Evolutionary conservation across 2,888 invertebrate genomes (phyloP), one percentile per base, ranked within the genome.

Genomic region (Perdita meconis): DNA sequence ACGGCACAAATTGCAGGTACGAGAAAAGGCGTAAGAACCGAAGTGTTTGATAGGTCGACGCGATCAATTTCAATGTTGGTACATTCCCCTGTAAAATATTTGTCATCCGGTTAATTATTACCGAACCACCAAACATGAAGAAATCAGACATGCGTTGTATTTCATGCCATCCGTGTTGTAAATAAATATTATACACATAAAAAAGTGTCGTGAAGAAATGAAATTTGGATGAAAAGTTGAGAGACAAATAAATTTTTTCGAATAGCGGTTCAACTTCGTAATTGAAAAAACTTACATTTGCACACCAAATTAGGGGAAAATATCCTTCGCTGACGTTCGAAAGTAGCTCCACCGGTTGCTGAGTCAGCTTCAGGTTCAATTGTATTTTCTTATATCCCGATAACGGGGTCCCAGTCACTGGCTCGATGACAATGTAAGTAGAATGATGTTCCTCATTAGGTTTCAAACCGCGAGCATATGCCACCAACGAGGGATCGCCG

Each of bases 351-450:
- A 95, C 90, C 0, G 83, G 89, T 0, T 92, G 90, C 0, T 90
- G 56, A 88, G 89, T 5, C 2, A 95, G 83, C 74, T 94, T 93
- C 59, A 94, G 93, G 87, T 94, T 95, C 85, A 95, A 93, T 86
- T 95, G 95, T 0, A 94, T 81, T 6, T 94, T 91, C 74, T 94
- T 94, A 0, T 92, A 78, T 0, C 94, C 95, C 42, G 92, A 88
- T 4, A 95, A 72, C 2, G 94, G 94, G 0, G 93, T 93, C 0
- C 95, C 95, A 0, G 94, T 94, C 68, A 92, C 94, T 47, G 95
- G 95, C 76, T 96, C 95, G 36, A 96, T 90, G 79, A 94, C 93
- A 1, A 95, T 89, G 75, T 90, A 94, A 10, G 94, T 95, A 56
- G 93, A 93, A 82, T 96, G 96, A 42, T 93, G 92, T 63, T 93